Evolutionary conservation across 2,113 vertebrate species (phyloP), one percentile per base, ranked within the genome.

Genomic region (Noturus placidus): DNA sequence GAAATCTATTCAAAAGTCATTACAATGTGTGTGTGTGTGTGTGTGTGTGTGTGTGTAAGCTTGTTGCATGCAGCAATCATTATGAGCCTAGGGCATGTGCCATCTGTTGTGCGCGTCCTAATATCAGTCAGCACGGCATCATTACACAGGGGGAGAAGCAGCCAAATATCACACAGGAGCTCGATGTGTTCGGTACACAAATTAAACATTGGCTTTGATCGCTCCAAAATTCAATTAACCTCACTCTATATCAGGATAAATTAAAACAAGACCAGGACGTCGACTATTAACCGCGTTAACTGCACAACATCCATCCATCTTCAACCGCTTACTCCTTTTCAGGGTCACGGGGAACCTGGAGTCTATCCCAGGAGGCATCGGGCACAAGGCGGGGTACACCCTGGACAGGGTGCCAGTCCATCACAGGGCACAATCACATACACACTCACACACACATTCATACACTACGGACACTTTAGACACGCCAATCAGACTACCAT

Each of bases 71-170:
- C 42, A 20, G 81, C 10, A 38, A 67, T 87, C 80, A 65, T 87
- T 87, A 83, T 76, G 69, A 83, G 86, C 69, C 52, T 61, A 10
- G 42, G 70, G 38, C 42, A 15, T 35, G 80, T 63, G 56, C 86
- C 79, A 87, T 87, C 86, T 87, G 86, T 83, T 59, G 67, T 57
- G 69, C 38, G 20, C 13, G 15, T 61, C 82, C 67, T 46, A 42
- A 46, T 27, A 82, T 87, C 86, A 38, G 65, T 61, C 65, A 74
- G 79, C 78, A 50, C 56, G 69, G 13, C 54, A 15, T 83, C 70
- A 74, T 87, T 87, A 87, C 57, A 4, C 54, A 9, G 61, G 35
- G 67, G 61, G 50, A 59, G 56, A 20, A 20, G 19, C 19, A 8
- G 61, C 38, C 81, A 17, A 50, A 67, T 61, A 20, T 50, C 85